These are phyloP conservation scores for Pomacea canaliculata DNA, from an alignment of 2,888 invertebrate species.

Conservation along the genomic window DNA sequence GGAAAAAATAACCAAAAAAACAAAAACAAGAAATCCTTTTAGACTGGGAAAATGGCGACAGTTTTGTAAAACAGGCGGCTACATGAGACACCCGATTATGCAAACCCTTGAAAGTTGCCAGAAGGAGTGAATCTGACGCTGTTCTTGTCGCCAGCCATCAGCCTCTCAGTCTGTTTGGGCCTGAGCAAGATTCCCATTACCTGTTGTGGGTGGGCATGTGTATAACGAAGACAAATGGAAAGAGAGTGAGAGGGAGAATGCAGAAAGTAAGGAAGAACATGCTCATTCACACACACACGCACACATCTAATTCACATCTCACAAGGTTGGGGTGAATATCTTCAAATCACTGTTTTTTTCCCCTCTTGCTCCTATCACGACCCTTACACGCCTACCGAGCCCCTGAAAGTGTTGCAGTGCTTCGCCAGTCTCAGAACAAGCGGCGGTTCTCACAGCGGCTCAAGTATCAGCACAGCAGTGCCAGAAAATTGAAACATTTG, in stretches of 20 bases:
- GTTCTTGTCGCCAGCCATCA: too few relatives aligned
- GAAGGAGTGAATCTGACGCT: too few relatives aligned
- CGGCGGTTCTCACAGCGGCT: not conserved
- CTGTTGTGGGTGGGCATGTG: not conserved
- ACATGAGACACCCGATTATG: too few relatives aligned
- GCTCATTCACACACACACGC: not conserved
- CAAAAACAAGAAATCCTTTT: not conserved
- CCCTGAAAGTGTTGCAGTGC: too few relatives aligned
- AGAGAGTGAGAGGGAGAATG: not conserved
- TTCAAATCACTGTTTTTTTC: not conserved
- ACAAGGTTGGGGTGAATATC: not conserved
- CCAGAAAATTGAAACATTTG: too few relatives aligned
- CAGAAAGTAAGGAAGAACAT: not conserved
- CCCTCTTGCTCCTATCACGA: not conserved
- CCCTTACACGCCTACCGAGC: too few relatives aligned
- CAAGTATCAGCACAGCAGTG: too few relatives aligned
- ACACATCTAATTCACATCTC: not conserved
- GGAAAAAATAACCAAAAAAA: too few relatives aligned
- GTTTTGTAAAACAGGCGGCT: not conserved
- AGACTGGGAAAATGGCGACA: not conserved
- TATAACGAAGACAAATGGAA: not conserved
- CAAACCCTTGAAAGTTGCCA: too few relatives aligned
- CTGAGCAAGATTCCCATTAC: too few relatives aligned
- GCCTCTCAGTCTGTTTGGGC: too few relatives aligned
- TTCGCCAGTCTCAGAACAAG: not conserved